Percentiles rank a stretch among this genome's conserved stretches.
phyloP scores from a whole-genome alignment of 2,797 vertebrate species.

The Synanceia verrucosa region DNA sequence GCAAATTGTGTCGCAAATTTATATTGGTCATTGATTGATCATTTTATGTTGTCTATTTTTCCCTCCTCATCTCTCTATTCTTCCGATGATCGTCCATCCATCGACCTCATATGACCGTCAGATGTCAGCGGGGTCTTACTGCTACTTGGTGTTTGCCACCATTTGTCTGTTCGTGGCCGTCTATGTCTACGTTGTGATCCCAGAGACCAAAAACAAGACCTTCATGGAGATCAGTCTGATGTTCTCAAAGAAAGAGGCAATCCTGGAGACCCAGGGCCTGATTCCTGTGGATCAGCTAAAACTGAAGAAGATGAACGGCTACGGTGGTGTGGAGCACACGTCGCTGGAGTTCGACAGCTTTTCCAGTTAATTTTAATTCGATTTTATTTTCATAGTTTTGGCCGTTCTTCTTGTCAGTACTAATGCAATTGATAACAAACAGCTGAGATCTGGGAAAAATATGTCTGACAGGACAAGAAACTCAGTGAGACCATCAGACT shows the following conservation, averaged over 20 bases:
- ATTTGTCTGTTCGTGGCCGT: slow-evolving; percentile 85
- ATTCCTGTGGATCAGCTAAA: slow-evolving; percentile 77
- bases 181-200: slow-evolving; percentile 87
- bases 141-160: slow-evolving; percentile 89
- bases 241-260: slow-evolving; percentile 79
- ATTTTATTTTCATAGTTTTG: neutral
- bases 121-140: slow-evolving; percentile 89
- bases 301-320: slow-evolving; percentile 85
- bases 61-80: neutral
- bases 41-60: neutral
- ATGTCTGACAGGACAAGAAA: neutral
- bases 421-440: neutral
- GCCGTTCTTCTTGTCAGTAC: neutral
- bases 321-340: slow-evolving; percentile 84
- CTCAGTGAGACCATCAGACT: neutral
- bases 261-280: slow-evolving; percentile 73
- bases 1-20: no score
- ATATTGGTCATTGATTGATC: neutral
- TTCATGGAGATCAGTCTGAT: slow-evolving; percentile 91
- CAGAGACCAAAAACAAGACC: slow-evolving; percentile 93
- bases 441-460: neutral
- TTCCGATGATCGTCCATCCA: neutral
- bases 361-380: slow-evolving; percentile 11
- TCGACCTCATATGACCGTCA: slow-evolving; percentile 52
- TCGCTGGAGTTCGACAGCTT: slow-evolving; percentile 84